Evolutionary conservation across 2,797 vertebrate genomes (phyloP).

Genomic region (Chlorospingus flavigularis): DNA sequence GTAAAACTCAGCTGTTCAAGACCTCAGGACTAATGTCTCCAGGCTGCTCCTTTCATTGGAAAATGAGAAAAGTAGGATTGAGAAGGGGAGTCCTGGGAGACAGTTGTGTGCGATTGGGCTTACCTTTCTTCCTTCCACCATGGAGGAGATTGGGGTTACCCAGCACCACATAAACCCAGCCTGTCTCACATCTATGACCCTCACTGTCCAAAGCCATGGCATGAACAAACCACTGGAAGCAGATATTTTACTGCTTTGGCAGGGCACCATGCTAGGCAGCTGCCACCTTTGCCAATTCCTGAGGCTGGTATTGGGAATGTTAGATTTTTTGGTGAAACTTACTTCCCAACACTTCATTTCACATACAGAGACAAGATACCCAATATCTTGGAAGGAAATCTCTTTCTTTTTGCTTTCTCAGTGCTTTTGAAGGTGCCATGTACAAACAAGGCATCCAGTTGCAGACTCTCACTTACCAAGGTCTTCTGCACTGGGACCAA

Average conservation of each 20-base stretch:
- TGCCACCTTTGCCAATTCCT: fast-evolving
- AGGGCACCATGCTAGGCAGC: background rate
- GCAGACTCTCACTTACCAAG: background rate
- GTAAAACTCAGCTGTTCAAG: background rate
- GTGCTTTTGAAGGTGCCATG: background rate
- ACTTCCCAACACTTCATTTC: background rate
- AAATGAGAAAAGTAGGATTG: background rate
- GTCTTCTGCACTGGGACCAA: background rate
- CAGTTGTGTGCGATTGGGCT: background rate
- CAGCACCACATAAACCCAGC: background rate
- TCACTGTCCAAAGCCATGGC: background rate
- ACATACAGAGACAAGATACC: background rate
- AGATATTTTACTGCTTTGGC: background rate
- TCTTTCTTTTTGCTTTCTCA: background rate
- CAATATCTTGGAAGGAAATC: background rate
- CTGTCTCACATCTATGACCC: background rate
- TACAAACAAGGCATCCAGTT: background rate
- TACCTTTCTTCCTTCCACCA: background rate
- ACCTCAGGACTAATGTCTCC: background rate
- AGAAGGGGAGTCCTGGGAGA: background rate
- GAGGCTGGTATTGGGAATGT: background rate
- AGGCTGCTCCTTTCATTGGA: background rate
- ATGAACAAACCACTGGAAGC: background rate
- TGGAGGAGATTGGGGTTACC: fast-evolving
- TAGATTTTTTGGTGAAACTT: background rate